Percentiles rank a stretch among this genome's conserved stretches.
Conservation (phyloP, 2,113 vertebrate genomes). For the Paracanthobrama guichenoti region DNA sequence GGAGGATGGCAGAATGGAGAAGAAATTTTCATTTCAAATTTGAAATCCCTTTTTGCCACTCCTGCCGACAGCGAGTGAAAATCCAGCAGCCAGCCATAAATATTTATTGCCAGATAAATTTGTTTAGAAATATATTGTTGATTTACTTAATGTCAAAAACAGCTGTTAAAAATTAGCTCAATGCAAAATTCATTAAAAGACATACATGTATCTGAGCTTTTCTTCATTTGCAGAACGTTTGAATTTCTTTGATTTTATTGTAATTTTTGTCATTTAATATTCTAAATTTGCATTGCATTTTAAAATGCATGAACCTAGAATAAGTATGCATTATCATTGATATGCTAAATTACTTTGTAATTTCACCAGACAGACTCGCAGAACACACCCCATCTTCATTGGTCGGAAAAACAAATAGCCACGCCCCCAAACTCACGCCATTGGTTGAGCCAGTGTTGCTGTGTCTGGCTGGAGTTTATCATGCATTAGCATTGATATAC, state of each 20-base stretch:
- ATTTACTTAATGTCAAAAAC: neutral
- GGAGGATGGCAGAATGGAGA: neutral
- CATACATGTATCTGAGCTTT: neutral
- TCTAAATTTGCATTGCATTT: neutral
- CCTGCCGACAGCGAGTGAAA: neutral
- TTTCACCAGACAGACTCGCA: neutral
- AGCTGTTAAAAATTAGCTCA: neutral
- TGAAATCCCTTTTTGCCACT: neutral
- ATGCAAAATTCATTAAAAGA: neutral
- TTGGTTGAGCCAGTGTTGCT: neutral
- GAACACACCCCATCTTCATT: neutral
- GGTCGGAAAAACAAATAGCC: neutral
- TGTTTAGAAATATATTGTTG: neutral
- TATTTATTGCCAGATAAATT: neutral
- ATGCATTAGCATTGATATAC: too few species aligned
- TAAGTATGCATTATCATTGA: too few species aligned
- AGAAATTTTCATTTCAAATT: conserved; percentile 40
- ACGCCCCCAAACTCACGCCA: neutral
- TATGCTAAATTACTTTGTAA: neutral
- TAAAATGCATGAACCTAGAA: too few species aligned
- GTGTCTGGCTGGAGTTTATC: neutral
- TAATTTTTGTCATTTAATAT: neutral
- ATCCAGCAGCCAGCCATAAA: too few species aligned
- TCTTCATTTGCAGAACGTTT: neutral
- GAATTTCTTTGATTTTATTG: neutral